Base-by-base conservation (phyloP, 2,113 vertebrate species). In the Dipodomys merriami region DNA sequence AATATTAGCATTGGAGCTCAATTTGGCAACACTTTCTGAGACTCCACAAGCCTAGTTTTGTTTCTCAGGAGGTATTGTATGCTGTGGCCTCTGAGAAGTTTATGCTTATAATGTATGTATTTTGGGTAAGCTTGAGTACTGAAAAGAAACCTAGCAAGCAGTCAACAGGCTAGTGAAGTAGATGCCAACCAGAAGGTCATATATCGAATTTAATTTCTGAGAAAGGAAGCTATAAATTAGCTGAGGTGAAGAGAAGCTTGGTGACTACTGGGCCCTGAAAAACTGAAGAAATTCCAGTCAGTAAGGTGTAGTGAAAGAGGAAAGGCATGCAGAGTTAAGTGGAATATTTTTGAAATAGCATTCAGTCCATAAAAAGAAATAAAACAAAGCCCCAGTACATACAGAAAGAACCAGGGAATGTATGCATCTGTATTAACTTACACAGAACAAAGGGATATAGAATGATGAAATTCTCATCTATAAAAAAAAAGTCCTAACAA, bases 301-400 rank as follows among this genome's bases (percentile, higher is more conserved):
- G 1, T 27, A 5, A 1, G 39, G 19, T n/a, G 23, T 62, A 7
- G 39, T 73, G 39, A 1, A 25, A 39, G 13, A 68, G 29, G 65
- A 57, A 60, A 74, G 20, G 5, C 6, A n/a, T 33, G 11, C 23
- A 8, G 2, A 64, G 16, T 30, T 77, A 29, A 93, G 33, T n/a
- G 39, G 29, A 15, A 67, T 15, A 69, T 19, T 72, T 83, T n/a
- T 4, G 30, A 91, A 84, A 78, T n/a, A 90, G 18, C 15, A 62
- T 13, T 84, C 30, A 73, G 18, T 79, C 49, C 83, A 30, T 88
- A 89, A 64, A 83, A 89, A 65, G 77, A 77, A 76, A 39, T 39
- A 46, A 73, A 7, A 72, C 39, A 25, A 44, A 9, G 10, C 3
- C 15, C 30, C 10, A 81, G 4, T 39, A 53, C 7, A 65, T 13